phyloP scores from a whole-genome alignment of 2,888 invertebrate species.

The Lycaena phlaeas region DNA sequence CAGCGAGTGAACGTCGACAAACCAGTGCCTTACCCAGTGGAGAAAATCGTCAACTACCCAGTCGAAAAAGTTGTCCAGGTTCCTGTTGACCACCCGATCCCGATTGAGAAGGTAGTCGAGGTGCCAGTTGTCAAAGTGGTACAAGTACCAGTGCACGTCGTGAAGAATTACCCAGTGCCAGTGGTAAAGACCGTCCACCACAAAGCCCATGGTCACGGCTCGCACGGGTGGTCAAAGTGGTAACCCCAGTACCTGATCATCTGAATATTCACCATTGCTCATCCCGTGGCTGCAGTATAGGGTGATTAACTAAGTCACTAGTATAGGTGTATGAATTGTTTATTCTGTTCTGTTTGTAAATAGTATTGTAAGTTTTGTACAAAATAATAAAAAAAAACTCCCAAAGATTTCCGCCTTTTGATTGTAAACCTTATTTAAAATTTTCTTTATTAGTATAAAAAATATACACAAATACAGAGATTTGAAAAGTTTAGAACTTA shows the following conservation, averaged over 20 bases:
- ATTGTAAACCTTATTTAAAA: conserved; percentile 12
- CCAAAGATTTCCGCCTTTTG: conserved; percentile 44
- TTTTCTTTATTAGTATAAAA: no score
- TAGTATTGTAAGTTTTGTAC: conserved; percentile 53
- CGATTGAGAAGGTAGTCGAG: conserved; percentile 62
- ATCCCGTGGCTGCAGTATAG: conserved; percentile 68
- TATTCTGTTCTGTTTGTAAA: conserved; percentile 49
- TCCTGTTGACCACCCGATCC: conserved; percentile 69
- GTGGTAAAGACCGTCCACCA: conserved; percentile 61
- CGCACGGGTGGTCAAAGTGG: conserved; percentile 26
- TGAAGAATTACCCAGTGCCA: conserved; percentile 56
- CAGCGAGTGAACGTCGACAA: conserved; percentile 71
- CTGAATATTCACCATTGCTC: conserved; percentile 59
- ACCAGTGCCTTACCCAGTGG: conserved; percentile 73
- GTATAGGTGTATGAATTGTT: conserved; percentile 46
- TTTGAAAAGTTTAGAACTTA: no score
- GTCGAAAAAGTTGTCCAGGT: conserved; percentile 71
- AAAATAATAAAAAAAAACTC: conserved; percentile 51
- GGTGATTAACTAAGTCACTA: conserved; percentile 72
- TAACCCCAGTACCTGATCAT: conserved; percentile 22
- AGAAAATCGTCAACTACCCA: conserved; percentile 73
- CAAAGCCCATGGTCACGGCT: conserved; percentile 33
- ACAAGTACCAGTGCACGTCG: conserved; percentile 54
- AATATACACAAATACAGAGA: no score
- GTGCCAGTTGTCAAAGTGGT: conserved; percentile 70